These are phyloP conservation scores for Pangasius djambal DNA, from an alignment of 2,797 vertebrate species.

Conservation along the genomic window DNA sequence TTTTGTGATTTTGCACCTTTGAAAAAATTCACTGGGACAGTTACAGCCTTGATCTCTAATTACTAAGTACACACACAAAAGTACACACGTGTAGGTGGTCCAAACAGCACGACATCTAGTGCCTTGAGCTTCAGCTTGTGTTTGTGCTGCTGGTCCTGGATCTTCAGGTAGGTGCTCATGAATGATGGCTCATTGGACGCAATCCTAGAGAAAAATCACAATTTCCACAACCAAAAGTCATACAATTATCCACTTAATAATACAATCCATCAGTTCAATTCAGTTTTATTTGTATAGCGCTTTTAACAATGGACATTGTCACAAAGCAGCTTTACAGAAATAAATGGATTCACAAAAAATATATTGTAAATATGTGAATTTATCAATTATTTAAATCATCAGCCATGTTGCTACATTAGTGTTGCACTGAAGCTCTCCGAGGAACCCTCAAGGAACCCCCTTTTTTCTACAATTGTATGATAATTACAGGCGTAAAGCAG, in stretches of 20 bases:
- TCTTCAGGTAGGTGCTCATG: slow-evolving; percentile 90
- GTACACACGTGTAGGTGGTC: slow-evolving; percentile 92
- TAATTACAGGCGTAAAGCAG: background rate
- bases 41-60: no score
- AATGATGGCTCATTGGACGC: slow-evolving; percentile 94
- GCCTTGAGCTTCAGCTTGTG: slow-evolving; percentile 98
- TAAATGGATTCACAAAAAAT: no score
- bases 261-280: no score
- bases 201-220: slow-evolving; percentile 77
- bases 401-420: background rate
- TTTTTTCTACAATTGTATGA: background rate
- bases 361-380: no score
- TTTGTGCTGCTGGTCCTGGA: slow-evolving; percentile 94
- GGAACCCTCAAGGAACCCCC: background rate
- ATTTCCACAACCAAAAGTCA: background rate
- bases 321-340: no score
- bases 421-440: background rate
- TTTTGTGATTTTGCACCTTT: no score
- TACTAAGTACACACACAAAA: background rate
- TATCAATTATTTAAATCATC: no score
- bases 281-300: no score
- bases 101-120: slow-evolving; percentile 95
- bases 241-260: background rate
- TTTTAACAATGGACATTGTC: no score
- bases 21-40: no score